Conservation (phyloP, 2,888 invertebrate genomes). For the Coleophora deauratella region DNA sequence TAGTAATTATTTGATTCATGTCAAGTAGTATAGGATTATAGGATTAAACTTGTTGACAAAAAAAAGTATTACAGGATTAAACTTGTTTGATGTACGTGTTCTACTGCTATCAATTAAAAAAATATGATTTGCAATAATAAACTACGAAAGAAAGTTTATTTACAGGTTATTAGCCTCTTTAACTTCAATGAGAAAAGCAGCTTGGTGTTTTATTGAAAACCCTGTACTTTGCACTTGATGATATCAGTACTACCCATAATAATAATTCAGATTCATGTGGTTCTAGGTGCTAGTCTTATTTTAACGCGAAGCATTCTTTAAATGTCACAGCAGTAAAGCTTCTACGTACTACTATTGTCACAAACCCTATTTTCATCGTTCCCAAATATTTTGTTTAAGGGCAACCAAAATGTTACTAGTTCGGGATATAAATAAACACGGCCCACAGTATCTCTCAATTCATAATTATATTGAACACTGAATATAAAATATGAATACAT, state of each 20-base stretch:
- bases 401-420: neutral
- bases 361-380: constrained; percentile 40
- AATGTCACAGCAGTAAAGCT: constrained; percentile 56
- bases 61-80: too few species aligned
- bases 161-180: too few species aligned
- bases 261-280: too few species aligned
- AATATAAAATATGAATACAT: constrained; percentile 1
- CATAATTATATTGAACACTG: neutral
- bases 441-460: neutral
- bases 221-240: constrained; percentile 42
- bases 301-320: constrained; percentile 55
- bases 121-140: too few species aligned
- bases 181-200: constrained; percentile 21
- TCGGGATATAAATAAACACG: neutral
- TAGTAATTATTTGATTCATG: too few species aligned
- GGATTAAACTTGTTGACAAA: too few species aligned
- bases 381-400: neutral
- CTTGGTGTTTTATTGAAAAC: constrained; percentile 47
- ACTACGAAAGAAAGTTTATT: too few species aligned
- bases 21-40: too few species aligned
- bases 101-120: too few species aligned
- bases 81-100: too few species aligned
- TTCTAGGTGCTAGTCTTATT: too few species aligned
- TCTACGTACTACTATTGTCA: constrained; percentile 71
- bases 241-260: too few species aligned